Conservation (phyloP, 2,888 invertebrate genomes). For the Stenurella melanura region DNA sequence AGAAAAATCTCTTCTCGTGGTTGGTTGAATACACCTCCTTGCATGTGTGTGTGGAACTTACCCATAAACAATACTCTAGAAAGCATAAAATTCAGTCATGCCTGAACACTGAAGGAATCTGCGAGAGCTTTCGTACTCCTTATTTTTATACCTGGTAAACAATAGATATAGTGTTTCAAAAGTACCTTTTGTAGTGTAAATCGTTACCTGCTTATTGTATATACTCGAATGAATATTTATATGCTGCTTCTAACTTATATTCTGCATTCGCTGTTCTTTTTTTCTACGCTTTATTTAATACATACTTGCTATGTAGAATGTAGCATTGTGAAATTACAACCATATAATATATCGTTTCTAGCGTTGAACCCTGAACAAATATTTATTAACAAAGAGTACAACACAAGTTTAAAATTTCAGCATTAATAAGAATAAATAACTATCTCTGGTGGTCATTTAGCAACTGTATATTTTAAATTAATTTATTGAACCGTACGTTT, state of each 20-base stretch:
- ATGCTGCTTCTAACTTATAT: slow-evolving; percentile 39
- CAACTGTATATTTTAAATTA: no score
- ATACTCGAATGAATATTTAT: slow-evolving; percentile 35
- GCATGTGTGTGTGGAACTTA: slow-evolving; percentile 18
- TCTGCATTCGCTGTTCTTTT: background rate
- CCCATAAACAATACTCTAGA: slow-evolving; percentile 32
- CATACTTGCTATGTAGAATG: background rate
- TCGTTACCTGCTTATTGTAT: slow-evolving; percentile 29
- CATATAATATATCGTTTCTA: background rate
- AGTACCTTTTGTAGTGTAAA: slow-evolving; percentile 36
- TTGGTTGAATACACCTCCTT: slow-evolving; percentile 26
- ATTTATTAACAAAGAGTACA: background rate
- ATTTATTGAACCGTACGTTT: no score
- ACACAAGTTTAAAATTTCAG: background rate
- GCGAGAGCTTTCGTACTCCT: slow-evolving; percentile 26
- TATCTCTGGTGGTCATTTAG: no score
- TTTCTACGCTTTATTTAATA: slow-evolving; percentile 36
- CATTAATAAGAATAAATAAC: no score
- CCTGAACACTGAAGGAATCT: slow-evolving; percentile 36
- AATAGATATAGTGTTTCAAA: slow-evolving; percentile 30
- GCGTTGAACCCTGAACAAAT: background rate
- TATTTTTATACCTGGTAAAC: slow-evolving; percentile 38
- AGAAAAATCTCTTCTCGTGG: slow-evolving; percentile 27
- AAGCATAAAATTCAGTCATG: slow-evolving; percentile 36
- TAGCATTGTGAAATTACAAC: background rate